Conservation (phyloP, 2,888 invertebrate species). For the Dendrolimus pini region DNA sequence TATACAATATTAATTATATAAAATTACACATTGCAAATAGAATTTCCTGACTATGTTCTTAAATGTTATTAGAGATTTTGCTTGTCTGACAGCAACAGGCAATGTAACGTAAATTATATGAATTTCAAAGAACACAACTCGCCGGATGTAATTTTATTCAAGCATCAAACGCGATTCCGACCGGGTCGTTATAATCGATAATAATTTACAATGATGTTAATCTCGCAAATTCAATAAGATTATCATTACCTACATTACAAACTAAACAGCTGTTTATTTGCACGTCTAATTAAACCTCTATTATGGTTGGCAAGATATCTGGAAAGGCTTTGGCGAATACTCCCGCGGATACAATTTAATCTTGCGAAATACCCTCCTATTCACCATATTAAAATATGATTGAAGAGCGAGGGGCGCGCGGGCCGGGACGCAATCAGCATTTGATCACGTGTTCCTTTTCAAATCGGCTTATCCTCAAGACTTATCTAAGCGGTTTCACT, state of each 20-base stretch:
- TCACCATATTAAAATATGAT: conserved; percentile 72
- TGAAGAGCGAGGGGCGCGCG: conserved; percentile 31
- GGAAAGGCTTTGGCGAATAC: conserved; percentile 19
- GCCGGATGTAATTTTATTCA: background rate
- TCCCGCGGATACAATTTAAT: conserved; percentile 43
- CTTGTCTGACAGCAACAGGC: too few species aligned
- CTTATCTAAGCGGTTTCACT: conserved; percentile 32
- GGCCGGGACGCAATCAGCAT: conserved; percentile 60
- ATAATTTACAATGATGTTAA: background rate
- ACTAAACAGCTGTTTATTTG: conserved; percentile 4
- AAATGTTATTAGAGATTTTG: too few species aligned
- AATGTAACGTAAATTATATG: too few species aligned
- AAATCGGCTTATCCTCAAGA: conserved; percentile 65
- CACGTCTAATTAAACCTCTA: conserved; percentile 14
- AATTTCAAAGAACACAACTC: too few species aligned
- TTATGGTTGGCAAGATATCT: conserved; percentile 5
- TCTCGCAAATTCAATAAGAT: background rate
- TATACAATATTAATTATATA: too few species aligned
- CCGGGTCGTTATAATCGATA: background rate
- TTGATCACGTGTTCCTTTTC: conserved; percentile 70
- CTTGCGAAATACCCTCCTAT: conserved; percentile 52
- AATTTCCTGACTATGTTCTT: too few species aligned
- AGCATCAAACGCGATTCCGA: background rate
- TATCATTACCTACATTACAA: conserved; percentile 1
- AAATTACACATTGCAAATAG: too few species aligned